Evolutionary conservation across 1,140 invertebrate genomes (phyloP).

Genomic region (Hycleus cichorii): DNA sequence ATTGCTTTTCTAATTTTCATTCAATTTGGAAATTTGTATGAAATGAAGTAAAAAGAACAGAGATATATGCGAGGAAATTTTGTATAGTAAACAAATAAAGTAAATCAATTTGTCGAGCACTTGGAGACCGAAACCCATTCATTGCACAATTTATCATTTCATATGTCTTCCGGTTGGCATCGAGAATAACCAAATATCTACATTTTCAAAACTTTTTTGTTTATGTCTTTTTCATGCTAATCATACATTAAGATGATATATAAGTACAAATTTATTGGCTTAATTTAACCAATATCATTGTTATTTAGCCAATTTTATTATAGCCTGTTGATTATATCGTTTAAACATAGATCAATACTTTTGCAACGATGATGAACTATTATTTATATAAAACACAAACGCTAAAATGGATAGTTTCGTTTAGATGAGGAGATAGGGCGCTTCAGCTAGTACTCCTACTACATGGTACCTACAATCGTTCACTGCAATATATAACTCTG

Average conservation of each 20-base stretch:
- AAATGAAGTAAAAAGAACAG: no score
- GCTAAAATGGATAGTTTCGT: slow-evolving; percentile 6
- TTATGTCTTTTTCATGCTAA: slow-evolving; percentile 34
- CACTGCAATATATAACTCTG: slow-evolving; percentile 37
- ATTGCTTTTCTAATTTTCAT: no score
- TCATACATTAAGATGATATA: slow-evolving; percentile 20
- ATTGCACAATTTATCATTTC: slow-evolving; percentile 28
- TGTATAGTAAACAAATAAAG: no score
- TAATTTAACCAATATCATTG: no score
- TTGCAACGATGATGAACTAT: background rate
- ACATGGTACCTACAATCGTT: slow-evolving; percentile 29
- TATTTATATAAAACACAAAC: slow-evolving; percentile 7
- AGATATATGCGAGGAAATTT: no score
- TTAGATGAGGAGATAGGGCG: slow-evolving; percentile 31
- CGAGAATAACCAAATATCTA: slow-evolving; percentile 32
- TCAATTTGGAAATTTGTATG: no score
- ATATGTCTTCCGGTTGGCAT: slow-evolving; percentile 37
- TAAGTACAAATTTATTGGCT: background rate
- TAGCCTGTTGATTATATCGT: slow-evolving; percentile 6
- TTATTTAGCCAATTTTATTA: no score
- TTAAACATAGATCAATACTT: no score
- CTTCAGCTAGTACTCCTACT: slow-evolving; percentile 29
- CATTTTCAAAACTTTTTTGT: slow-evolving; percentile 34
- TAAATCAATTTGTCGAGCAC: no score
- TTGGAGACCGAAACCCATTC: slow-evolving; percentile 11